Conservation (phyloP, 2,797 vertebrate genomes). For the Galaxias olidus region DNA sequence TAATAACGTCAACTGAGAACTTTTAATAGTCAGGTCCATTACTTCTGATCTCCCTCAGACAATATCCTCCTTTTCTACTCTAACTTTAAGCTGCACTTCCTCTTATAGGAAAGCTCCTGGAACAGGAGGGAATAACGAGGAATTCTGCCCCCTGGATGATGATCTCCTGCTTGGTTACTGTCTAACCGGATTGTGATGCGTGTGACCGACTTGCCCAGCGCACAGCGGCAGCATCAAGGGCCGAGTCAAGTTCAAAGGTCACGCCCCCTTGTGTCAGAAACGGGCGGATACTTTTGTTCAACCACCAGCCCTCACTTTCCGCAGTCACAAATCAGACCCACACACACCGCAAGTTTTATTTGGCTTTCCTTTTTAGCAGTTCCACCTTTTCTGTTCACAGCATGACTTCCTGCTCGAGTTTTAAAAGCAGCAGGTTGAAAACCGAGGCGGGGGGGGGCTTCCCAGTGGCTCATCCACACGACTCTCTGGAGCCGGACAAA, state of each 20-base stretch:
- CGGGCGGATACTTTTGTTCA: slow-evolving; percentile 27
- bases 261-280: slow-evolving; percentile 51
- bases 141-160: slow-evolving; percentile 39
- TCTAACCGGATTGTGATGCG: slow-evolving; percentile 43
- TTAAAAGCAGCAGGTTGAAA: no score
- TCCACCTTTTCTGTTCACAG: no score
- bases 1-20: background rate
- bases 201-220: slow-evolving; percentile 31
- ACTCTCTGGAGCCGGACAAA: no score
- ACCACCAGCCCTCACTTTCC: slow-evolving; percentile 20
- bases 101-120: slow-evolving; percentile 12
- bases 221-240: slow-evolving; percentile 21
- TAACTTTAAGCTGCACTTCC: background rate
- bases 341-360: no score
- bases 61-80: background rate
- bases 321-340: slow-evolving; percentile 2
- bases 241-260: slow-evolving; percentile 41
- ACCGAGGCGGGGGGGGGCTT: no score
- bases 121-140: slow-evolving; percentile 37
- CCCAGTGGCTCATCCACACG: no score
- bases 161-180: slow-evolving; percentile 43
- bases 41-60: background rate
- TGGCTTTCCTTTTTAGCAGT: no score
- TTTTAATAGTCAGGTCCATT: background rate
- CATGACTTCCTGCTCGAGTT: no score